Base-by-base conservation (phyloP, 2,888 invertebrate species). In the Argyra leucocephala region DNA sequence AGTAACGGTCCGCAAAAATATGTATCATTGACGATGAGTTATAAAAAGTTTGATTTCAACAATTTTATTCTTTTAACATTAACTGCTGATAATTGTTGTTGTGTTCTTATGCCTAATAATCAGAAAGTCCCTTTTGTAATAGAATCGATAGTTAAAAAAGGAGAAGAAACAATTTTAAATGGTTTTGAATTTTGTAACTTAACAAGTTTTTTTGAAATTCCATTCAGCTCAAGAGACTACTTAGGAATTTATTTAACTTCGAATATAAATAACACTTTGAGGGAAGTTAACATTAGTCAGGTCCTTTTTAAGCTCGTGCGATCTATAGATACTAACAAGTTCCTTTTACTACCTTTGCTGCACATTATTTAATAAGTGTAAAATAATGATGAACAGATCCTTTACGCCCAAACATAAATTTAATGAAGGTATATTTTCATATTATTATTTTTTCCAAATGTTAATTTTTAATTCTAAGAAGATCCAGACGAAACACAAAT, bases 351-450 rank as follows among this genome's bases (percentile, higher is more conserved):
- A 26, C 26, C 26, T 4, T 26, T 26, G 26, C 26, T 26, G 26
- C 26, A 26, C 26, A 26, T 9, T 26, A 6, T 26, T 26, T 26
- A 26, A 26, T 26, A 26, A 26, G 7, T 21, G 5, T 58, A 6
- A 3, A 26, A 26, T 26, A 26, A 26, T 26, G 26, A 26, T 9
- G 5, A 26, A 9, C 58, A 5, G n/a, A n/a, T n/a, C 22, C n/a
- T 21, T 58, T 58, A 58, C n/a, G 3, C 21, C 21, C 6, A 58
- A 58, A 58, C n/a, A 21, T 6, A 58, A 58, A 10, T 21, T 21
- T 21, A 58, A 58, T 58, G 21, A 58, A 21, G 58, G 21, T 58
- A 58, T 58, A 21, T 58, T 58, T 58, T 58, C n/a, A n/a, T n/a
- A n/a, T n/a, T n/a, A n/a, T n/a, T n/a, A n/a, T n/a, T n/a, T 58